Evolutionary conservation across 2,113 vertebrate species (phyloP), one percentile per base, ranked within the genome.

Genomic region (Lampris megalopsis): DNA sequence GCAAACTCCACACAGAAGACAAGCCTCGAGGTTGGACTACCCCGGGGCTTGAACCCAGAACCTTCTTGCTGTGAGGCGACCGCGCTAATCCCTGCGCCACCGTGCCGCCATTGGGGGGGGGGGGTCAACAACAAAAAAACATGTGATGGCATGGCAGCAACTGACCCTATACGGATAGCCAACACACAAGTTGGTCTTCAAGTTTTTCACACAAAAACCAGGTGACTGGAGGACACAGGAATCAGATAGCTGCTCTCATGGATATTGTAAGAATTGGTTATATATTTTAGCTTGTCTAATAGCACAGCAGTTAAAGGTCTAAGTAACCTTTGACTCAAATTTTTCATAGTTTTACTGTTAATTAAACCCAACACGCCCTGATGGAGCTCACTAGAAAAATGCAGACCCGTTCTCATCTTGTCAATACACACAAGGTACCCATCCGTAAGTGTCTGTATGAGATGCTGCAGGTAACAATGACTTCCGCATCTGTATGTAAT

Each of bases 301-400:
- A 41, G 13, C 38, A 6, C 10, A 11, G 37, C 59, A 42, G 38
- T 13, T 13, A 61, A 42, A 36, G 38, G 38, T 24, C 40, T 61
- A 10, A 37, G 48, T 64, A 64, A 48, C 62, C 62, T 64, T 47
- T 64, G n/a, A 64, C 62, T 48, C 45, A 64, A 6, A 48, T 2
- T 36, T 49, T 48, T 48, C n/a, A 35, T 2, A 63, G 36, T 48
- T 61, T 37, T 47, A 47, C 43, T 64, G 43, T 9, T 48, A 47
- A 47, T 63, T 36, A 45, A 63, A 45, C 11, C 61, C 35, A 64
- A 64, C 7, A 47, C 35, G 49, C 43, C n/a, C n/a, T 45, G 43
- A 45, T 7, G 43, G 43, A 45, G 50, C 50, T n/a, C 50, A 11
- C 10, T 53, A 38, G 56, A 2, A 58, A 38, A 58, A 58, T 9